These are phyloP conservation scores for Gnathonemus longibarbis DNA, from an alignment of 2,113 vertebrate genomes.

Conservation along the genomic window DNA sequence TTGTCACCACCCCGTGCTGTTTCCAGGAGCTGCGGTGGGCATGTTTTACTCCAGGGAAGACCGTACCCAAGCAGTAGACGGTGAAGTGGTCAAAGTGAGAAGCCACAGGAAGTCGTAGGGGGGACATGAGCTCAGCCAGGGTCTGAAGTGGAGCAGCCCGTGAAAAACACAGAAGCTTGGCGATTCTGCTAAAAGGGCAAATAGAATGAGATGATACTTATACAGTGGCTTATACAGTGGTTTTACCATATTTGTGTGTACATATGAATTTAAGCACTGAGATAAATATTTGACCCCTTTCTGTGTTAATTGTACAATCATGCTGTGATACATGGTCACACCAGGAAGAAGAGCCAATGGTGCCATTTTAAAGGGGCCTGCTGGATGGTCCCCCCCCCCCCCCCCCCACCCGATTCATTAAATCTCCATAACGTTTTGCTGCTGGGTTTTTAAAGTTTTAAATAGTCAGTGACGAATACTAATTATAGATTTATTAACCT, in stretches of 20 bases:
- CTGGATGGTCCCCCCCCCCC: neutral
- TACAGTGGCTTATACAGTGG: neutral
- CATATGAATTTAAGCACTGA: neutral
- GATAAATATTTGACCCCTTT: neutral
- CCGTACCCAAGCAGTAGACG: neutral
- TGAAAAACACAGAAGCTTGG: neutral
- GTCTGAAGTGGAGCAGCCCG: neutral
- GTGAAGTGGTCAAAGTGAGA: neutral
- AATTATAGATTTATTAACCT: slow-evolving; percentile 12
- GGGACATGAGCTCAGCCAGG: neutral
- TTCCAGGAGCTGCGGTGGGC: neutral
- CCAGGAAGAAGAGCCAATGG: neutral
- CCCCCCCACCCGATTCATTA: neutral
- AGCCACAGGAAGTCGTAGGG: neutral
- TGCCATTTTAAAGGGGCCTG: neutral
- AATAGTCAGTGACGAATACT: neutral
- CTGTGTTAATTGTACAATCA: neutral
- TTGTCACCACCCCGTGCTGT: neutral
- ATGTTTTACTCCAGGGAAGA: neutral
- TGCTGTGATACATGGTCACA: neutral
- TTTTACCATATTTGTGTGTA: neutral
- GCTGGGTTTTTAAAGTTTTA: slow-evolving; percentile 3
- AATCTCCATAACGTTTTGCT: neutral
- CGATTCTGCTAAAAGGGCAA: neutral
- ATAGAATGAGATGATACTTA: neutral